A percentile compares a stretch with the other conserved stretches of the same genome.
Evolutionary conservation across 2,797 vertebrate species (phyloP).

Genomic region (Australoheros facetus): DNA sequence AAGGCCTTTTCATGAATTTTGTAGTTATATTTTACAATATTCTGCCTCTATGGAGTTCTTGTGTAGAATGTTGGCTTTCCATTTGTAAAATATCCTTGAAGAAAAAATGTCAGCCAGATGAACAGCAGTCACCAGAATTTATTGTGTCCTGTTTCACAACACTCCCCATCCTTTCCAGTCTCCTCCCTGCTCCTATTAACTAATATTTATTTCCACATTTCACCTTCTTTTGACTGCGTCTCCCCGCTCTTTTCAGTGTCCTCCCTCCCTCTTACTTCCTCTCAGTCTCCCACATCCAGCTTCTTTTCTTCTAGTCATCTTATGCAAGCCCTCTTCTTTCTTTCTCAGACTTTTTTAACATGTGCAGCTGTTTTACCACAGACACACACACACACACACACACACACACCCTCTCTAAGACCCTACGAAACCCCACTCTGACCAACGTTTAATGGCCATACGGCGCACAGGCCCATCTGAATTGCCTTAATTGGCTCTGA

Average conservation of each 20-base stretch:
- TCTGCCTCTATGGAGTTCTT: neutral
- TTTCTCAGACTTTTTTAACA: conserved; percentile 34
- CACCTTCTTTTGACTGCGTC: conserved; percentile 41
- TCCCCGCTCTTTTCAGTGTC: conserved; percentile 46
- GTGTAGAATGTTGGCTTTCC: conserved; percentile 3
- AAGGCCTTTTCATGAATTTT: neutral
- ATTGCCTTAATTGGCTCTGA: conserved; percentile 73
- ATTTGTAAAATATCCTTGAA: conserved; percentile 26
- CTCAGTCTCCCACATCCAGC: conserved; percentile 41
- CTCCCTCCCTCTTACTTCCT: conserved; percentile 48
- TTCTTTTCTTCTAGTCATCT: conserved; percentile 34
- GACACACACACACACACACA: conserved; percentile 20
- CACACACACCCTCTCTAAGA: conserved; percentile 37
- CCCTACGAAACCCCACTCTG: conserved; percentile 58
- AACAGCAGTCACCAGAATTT: conserved; percentile 42
- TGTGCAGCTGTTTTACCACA: conserved; percentile 69
- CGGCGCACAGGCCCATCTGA: conserved; percentile 61
- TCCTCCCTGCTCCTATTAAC: conserved; percentile 37
- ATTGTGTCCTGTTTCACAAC: conserved; percentile 49
- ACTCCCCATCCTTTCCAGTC: conserved; percentile 4
- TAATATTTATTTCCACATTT: conserved; percentile 58
- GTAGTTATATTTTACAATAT: conserved; percentile 4
- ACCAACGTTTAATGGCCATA: conserved; percentile 68
- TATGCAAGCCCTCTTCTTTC: conserved; percentile 30
- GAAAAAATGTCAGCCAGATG: conserved; percentile 22